Evolutionary conservation across 1,140 invertebrate species (phyloP), one percentile per base, ranked within the genome.

Genomic region (Drosophila biarmipes): DNA sequence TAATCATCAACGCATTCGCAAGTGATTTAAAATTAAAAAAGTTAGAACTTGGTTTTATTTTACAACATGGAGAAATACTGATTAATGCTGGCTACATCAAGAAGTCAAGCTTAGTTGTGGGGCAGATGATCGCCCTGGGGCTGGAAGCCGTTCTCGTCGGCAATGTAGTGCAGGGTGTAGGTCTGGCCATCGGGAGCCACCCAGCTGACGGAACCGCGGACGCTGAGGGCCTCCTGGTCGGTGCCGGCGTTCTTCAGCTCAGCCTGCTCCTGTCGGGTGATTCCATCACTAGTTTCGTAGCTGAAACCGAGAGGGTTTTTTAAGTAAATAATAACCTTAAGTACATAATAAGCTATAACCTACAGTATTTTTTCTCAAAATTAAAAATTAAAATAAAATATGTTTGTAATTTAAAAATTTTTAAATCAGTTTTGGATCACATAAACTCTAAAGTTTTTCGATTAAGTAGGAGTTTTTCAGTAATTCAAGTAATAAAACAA

Each of bases 61-160:
- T 53, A 63, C 35, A 71, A 51, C 69, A 46, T 48, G 53, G 62
- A 62, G 38, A 80, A 71, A 71, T 71, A 71, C 67, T 71, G 67
- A 34, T 71, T 71, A 40, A 29, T 51, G n/a, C 21, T 45, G 31
- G 31, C 38, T 29, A 34, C 35, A 17, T n/a, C 21, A 15, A 37
- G 4, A 0, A 8, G 1, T 12, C 14, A 2, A 37, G 14, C 27
- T 61, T 51, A 85, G 46, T 80, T 72, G 24, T 76, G 75, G n/a
- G 90, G 90, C 21, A 95, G 81, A 84, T 95, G 94, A 10, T 92
- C 94, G 10, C 94, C 95, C 61, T 93, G 71, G 11, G 95, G 95
- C 57, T 94, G 94, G 93, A 96, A 96, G 8, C 96, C 96, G 57
- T 96, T 95, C 90, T 96, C 95, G 87, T 96, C 95, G 45, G 96